Evolutionary conservation across 2,113 vertebrate genomes (phyloP).

Genomic region (Girardinichthys multiradiatus): DNA sequence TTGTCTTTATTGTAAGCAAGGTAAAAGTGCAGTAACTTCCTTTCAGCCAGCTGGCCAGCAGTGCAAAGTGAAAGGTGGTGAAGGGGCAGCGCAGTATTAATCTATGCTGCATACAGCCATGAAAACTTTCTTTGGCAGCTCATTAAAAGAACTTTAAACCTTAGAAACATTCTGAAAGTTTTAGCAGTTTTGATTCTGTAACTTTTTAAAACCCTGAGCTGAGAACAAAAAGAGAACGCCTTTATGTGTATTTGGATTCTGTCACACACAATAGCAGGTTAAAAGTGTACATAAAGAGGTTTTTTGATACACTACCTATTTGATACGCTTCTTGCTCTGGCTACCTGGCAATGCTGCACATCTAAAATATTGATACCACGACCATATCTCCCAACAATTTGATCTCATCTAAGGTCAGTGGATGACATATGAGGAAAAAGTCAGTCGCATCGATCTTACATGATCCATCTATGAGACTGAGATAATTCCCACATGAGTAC

Average conservation of each 20-base stretch:
- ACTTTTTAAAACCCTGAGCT: background rate
- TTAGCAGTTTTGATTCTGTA: background rate
- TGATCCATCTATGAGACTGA: constrained; percentile 38
- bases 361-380: constrained; percentile 37
- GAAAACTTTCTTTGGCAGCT: background rate
- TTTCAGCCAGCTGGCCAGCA: no score
- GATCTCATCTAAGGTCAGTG: constrained; percentile 48
- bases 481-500: constrained; percentile 40
- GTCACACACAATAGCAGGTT: background rate
- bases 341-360: constrained; percentile 9
- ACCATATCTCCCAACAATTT: constrained; percentile 8
- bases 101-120: background rate
- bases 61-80: no score
- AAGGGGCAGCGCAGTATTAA: background rate
- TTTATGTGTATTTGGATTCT: background rate
- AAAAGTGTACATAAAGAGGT: constrained; percentile 4
- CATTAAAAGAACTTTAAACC: background rate
- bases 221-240: background rate
- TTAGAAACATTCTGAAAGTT: background rate
- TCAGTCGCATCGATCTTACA: constrained; percentile 54
- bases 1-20: no score
- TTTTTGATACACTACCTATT: background rate
- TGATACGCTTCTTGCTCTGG: background rate
- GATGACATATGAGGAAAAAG: constrained; percentile 25
- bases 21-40: no score